Evolutionary conservation across 2,888 invertebrate species (phyloP), one percentile per base, ranked within the genome.

Genomic region (Diadegma fenestrale): DNA sequence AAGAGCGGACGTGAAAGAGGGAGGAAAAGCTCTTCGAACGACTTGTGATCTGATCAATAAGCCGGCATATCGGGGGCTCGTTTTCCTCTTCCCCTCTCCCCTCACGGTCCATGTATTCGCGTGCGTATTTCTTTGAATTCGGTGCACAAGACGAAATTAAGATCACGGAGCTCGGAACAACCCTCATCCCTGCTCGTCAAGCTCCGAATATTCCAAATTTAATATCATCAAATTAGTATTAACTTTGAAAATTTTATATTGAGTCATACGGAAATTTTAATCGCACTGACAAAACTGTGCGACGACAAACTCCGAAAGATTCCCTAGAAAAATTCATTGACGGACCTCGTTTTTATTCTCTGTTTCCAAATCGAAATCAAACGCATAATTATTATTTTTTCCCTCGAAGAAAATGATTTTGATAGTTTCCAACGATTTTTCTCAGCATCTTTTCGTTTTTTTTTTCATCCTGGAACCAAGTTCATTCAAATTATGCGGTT

Each of bases 31-130:
- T 91, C 88, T 90, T 89, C 90, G 90, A 91, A 91, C 92, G 92
- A 92, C 91, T 92, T 90, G 91, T 91, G 92, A 92, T 93, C 92
- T 92, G 92, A 93, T 92, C 92, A 91, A 93, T 93, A 93, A 93
- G 92, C 92, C 89, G 90, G 90, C 91, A 90, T 91, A 69, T 19
- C 89, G 90, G 88, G 90, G 90, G 89, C 58, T 90, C 90, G 89
- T 90, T 92, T 90, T 89, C 88, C 89, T 88, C 87, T 64, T 26
- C 41, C 37, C 48, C 33, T 54, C 19, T 7, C 78, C 43, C 75
- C n/a, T 17, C 81, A 72, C 41, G 71, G 78, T 61, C 26, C 19
- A 54, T 64, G 33, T 10, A 63, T 68, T 54, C 64, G 26, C 45
- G 51, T 41, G 58, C 66, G 72, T 58, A 58, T 58, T 58, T 75